Percentiles rank a stretch among this genome's conserved stretches.
phyloP scores from a whole-genome alignment of 2,113 vertebrate species.

The Riparia riparia region DNA sequence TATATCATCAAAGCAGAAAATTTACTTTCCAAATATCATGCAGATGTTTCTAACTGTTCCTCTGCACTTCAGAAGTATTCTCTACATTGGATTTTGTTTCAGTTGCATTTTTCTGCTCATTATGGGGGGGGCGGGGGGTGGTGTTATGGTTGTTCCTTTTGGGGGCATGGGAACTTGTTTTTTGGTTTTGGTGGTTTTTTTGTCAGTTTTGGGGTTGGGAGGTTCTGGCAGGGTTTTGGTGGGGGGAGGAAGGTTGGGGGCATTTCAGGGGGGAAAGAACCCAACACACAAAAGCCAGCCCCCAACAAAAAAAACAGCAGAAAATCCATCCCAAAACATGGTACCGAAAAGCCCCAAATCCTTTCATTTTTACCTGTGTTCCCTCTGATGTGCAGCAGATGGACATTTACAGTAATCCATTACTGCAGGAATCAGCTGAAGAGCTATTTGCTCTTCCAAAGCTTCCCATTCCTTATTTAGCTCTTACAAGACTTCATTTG shows the following conservation, averaged over 20 bases:
- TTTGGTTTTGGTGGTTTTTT: background rate
- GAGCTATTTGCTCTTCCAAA: conserved; percentile 65
- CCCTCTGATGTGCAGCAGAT: conserved; percentile 36
- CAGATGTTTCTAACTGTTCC: background rate
- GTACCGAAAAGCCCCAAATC: background rate
- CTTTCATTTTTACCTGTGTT: conserved; percentile 20
- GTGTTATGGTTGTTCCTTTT: no score
- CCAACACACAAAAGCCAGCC: no score
- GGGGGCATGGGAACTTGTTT: no score
- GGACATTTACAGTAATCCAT: conserved; percentile 59
- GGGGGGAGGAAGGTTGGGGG: no score
- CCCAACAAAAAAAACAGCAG: background rate
- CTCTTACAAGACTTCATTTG: conserved; percentile 69
- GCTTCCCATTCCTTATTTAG: conserved; percentile 66
- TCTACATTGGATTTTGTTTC: background rate
- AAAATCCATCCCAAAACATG: background rate
- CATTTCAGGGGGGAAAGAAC: background rate
- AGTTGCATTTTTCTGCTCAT: no score
- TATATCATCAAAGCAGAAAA: conserved; percentile 63
- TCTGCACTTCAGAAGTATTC: conserved; percentile 37
- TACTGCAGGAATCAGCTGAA: conserved; percentile 62
- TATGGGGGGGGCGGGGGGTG: no score
- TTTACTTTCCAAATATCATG: conserved; percentile 18
- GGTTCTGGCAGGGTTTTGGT: background rate
- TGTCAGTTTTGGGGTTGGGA: background rate